Percentiles rank a stretch among this genome's conserved stretches.
These are phyloP conservation scores for Alfaro cultratus DNA, from an alignment of 2,797 vertebrate genomes.

Conservation along the genomic window DNA sequence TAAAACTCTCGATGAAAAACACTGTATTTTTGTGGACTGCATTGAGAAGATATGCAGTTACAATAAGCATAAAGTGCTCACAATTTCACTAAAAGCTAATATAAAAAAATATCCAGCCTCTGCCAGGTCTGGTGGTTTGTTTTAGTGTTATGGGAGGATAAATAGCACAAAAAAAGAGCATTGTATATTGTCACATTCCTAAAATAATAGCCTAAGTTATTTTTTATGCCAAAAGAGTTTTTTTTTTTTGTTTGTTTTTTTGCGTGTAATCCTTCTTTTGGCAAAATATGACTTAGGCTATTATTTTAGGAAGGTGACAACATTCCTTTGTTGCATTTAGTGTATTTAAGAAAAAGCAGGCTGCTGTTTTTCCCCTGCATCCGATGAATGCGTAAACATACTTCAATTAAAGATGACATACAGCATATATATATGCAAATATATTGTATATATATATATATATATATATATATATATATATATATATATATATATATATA, in stretches of 20 bases:
- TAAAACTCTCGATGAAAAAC: slow-evolving; percentile 21
- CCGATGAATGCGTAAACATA: not conserved
- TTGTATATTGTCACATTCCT: not conserved
- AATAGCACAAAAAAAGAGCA: not conserved
- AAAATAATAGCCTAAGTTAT: no score
- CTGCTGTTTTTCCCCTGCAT: no score
- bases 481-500: no score
- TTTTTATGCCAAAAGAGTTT: no score
- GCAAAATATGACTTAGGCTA: no score
- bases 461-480: no score
- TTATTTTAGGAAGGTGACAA: no score
- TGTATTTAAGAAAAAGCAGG: not conserved
- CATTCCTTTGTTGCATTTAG: not conserved
- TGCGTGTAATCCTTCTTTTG: no score
- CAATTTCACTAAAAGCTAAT: not conserved
- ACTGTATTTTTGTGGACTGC: not conserved
- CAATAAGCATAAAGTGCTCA: not conserved
- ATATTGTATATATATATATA: no score
- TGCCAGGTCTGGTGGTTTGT: not conserved
- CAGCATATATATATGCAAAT: no score
- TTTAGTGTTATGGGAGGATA: not conserved
- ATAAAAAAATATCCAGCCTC: no score
- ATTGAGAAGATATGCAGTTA: not conserved
- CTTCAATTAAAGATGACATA: no score
- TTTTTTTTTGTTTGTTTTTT: not conserved